Percentiles rank a stretch among this genome's conserved stretches.
Conservation (phyloP, 2,888 invertebrate genomes). For the Chalcosyrphus nemorum region DNA sequence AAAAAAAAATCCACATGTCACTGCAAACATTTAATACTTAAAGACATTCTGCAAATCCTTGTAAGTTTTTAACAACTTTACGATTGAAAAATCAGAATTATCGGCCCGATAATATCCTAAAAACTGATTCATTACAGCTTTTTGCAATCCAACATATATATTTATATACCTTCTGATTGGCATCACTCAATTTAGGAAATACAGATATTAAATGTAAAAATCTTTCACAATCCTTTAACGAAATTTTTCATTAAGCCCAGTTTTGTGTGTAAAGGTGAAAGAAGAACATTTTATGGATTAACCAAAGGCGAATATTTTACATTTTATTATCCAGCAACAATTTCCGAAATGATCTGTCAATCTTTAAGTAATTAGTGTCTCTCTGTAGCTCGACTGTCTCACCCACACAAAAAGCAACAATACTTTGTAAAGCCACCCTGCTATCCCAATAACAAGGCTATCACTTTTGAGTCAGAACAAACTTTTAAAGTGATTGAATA, state of each 20-base stretch:
- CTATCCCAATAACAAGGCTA: neutral
- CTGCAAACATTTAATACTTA: too few relatives aligned
- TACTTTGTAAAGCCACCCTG: neutral
- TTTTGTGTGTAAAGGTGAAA: neutral
- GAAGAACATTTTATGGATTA: neutral
- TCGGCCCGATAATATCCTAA: too few relatives aligned
- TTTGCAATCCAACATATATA: too few relatives aligned
- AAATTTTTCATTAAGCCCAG: neutral
- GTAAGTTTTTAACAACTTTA: too few relatives aligned
- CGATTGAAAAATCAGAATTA: too few relatives aligned
- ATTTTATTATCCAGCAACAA: neutral
- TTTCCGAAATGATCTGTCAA: neutral
- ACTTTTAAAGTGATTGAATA: neutral
- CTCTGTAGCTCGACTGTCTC: neutral
- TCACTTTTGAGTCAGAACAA: neutral
- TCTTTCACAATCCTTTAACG: too few relatives aligned
- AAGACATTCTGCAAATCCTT: too few relatives aligned
- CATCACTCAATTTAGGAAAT: too few relatives aligned
- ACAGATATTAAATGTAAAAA: too few relatives aligned
- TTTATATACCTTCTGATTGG: too few relatives aligned
- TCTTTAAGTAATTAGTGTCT: neutral
- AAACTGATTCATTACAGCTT: too few relatives aligned
- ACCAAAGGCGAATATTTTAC: neutral
- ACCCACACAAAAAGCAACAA: neutral
- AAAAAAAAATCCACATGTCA: too few relatives aligned